Evolutionary conservation across 2,113 vertebrate genomes (phyloP).

Genomic region (Halcyon malimbica): DNA sequence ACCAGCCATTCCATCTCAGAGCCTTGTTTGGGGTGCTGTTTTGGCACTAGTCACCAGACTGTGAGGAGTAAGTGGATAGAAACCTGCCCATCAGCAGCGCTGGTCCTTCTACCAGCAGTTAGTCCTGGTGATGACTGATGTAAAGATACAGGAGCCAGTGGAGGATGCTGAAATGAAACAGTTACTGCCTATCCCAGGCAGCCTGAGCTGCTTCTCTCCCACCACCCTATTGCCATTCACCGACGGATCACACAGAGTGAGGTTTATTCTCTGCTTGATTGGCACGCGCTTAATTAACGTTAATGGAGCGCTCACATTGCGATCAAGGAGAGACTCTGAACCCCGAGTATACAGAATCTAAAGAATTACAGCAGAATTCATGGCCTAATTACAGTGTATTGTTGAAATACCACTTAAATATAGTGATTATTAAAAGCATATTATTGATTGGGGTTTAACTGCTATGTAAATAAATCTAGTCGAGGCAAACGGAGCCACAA

Average conservation of each 20-base stretch:
- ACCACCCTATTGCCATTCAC: background rate
- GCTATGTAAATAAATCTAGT: slow-evolving; percentile 65
- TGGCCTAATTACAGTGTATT: slow-evolving; percentile 69
- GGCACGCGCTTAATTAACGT: slow-evolving; percentile 45
- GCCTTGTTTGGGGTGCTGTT: background rate
- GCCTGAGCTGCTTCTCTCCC: background rate
- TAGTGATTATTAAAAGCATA: slow-evolving; percentile 71
- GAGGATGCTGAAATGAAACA: background rate
- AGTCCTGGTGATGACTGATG: background rate
- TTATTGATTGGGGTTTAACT: slow-evolving; percentile 71
- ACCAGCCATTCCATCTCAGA: background rate
- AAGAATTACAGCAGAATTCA: slow-evolving; percentile 67
- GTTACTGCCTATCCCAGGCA: background rate
- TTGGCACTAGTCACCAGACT: background rate
- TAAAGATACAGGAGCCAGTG: background rate
- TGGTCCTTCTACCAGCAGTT: background rate
- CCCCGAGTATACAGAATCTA: slow-evolving; percentile 60
- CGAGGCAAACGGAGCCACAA: slow-evolving; percentile 41
- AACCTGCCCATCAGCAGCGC: background rate
- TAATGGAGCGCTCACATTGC: slow-evolving; percentile 39
- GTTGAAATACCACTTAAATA: slow-evolving; percentile 70
- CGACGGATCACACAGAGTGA: background rate
- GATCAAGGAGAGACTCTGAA: slow-evolving; percentile 64
- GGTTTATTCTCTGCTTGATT: slow-evolving; percentile 54
- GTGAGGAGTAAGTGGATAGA: background rate